Percentiles rank a stretch among this genome's conserved stretches.
phyloP scores from a whole-genome alignment of 1,140 invertebrate genomes.

The Heliothis subflexa region DNA sequence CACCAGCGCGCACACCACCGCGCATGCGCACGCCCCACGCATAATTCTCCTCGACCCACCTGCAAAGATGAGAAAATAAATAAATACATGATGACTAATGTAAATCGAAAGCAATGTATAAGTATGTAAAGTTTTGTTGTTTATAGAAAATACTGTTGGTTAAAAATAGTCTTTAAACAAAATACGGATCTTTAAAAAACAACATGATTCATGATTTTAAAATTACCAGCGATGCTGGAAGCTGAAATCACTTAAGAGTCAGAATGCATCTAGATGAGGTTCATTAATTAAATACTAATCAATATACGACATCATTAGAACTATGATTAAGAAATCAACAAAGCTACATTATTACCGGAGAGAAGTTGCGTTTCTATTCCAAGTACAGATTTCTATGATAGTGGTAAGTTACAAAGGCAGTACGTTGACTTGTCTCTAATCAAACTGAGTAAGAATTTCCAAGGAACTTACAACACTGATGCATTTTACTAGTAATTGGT shows the following conservation, averaged over 20 bases:
- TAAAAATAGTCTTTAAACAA: no score
- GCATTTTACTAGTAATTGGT: constrained; percentile 48
- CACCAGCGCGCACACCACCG: constrained; percentile 83
- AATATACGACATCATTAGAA: neutral
- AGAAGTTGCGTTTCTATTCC: neutral
- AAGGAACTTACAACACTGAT: constrained; percentile 48
- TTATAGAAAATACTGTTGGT: no score
- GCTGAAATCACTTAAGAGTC: neutral
- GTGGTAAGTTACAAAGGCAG: neutral
- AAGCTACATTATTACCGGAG: constrained; percentile 7
- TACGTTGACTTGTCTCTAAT: neutral
- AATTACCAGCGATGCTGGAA: neutral
- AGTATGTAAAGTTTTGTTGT: no score
- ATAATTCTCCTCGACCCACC: constrained; percentile 85
- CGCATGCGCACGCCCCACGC: constrained; percentile 85
- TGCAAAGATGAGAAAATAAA: constrained; percentile 64
- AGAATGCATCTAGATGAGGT: neutral
- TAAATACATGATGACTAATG: no score
- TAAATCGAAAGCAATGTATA: no score
- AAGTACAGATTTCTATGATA: neutral
- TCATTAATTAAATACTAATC: neutral
- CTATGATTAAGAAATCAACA: neutral
- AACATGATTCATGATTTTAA: no score
- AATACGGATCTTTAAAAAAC: no score
- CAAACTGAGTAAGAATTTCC: constrained; percentile 46